Evolutionary conservation across 2,797 vertebrate genomes (phyloP), one percentile per base, ranked within the genome.

Genomic region (Myoxocephalus aenaeus): DNA sequence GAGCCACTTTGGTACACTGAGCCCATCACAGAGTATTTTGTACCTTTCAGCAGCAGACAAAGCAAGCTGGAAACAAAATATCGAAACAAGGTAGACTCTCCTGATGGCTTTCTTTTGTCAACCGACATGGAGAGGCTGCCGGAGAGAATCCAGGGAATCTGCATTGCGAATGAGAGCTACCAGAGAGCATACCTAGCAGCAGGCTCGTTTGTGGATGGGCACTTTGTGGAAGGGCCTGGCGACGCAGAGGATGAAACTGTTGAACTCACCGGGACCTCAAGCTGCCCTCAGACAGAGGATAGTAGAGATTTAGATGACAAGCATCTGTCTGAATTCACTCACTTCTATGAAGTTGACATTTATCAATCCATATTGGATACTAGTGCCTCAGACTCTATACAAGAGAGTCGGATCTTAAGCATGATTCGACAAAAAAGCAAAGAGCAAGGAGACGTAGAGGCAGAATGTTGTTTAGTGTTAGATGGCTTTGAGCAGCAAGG

Each of bases 341-440:
- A 99, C 98, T 99, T 99, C 98, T 99, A 99, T 96, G 98, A 99
- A 99, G 98, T 99, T 77, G 97, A 98, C 89, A 97, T 99, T 96
- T 99, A 99, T 94, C 98, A 98, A 98, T 99, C 98, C 98, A 99
- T 99, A 98, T 99, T 99, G 98, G 98, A 99, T 99, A 96, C 98
- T 95, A 97, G 98, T 99, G 98, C 98, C 98, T 99, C 98, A 97
- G 97, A 98, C 94, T 96, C 96, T 80, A 95, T 96, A 95, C 96
- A 97, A 96, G 98, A 99, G 94, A 99, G 98, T 97, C 97, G 98
- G 86, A 99, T 99, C 95, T 95, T 99, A 93, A 98, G 96, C 95
- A 98, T 99, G 98, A 99, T 99, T 96, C 97, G 96, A 93, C 98
- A 97, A 40, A 99, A 99, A 90, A 97, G 97, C 96, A 96, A 95